phyloP scores from a whole-genome alignment of 2,113 vertebrate species.

The Pionites leucogaster region DNA sequence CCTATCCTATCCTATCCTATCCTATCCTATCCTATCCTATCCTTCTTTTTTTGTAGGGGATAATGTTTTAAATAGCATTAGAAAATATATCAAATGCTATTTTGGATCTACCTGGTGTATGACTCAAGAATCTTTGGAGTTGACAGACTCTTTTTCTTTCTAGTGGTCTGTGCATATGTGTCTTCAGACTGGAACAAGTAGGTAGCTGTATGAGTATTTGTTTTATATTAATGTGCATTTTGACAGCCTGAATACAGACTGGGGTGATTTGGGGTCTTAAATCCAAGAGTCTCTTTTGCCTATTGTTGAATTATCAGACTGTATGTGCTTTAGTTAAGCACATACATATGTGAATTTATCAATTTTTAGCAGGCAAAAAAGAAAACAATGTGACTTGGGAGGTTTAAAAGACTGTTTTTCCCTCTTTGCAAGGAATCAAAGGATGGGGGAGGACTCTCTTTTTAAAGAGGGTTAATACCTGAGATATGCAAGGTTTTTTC shows the following conservation, averaged over 20 bases:
- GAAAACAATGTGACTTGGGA: fast-evolving
- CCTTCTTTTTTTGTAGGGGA: not conserved
- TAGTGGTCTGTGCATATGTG: not conserved
- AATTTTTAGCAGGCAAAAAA: not conserved
- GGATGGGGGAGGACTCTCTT: not conserved
- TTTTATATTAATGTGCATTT: not conserved
- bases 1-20: too few species aligned
- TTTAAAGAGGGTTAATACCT: not conserved
- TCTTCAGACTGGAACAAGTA: not conserved
- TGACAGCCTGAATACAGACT: not conserved
- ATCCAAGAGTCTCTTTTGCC: not conserved
- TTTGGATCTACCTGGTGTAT: not conserved
- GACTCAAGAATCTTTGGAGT: not conserved
- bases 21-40: too few species aligned
- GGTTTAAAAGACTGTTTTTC: not conserved
- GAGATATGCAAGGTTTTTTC: not conserved
- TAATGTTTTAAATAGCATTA: not conserved
- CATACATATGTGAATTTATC: not conserved
- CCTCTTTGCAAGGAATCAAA: not conserved
- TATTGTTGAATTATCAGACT: not conserved
- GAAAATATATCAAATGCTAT: not conserved
- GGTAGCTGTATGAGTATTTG: not conserved
- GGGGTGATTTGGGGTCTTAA: not conserved
- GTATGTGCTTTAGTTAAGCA: not conserved
- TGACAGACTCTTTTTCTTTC: not conserved